Evolutionary conservation across 2,888 invertebrate species (phyloP).

Genomic region (Conops quadrifasciatus): DNA sequence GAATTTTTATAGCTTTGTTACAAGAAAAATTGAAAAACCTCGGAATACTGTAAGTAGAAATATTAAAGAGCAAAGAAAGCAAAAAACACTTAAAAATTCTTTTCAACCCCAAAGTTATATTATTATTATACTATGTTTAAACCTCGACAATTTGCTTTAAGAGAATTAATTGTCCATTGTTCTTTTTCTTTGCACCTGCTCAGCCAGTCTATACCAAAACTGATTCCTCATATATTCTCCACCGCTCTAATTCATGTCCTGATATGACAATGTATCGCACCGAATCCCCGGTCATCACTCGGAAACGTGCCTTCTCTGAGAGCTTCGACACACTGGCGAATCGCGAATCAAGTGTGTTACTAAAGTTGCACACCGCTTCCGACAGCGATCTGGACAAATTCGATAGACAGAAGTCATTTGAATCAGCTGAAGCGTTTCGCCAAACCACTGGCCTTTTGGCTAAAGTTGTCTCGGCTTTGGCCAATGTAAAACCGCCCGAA

Average conservation of each 20-base stretch:
- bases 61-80: constrained; percentile 24
- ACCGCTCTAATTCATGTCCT: constrained; percentile 75
- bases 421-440: constrained; percentile 73
- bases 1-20: constrained; percentile 53
- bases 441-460: constrained; percentile 80
- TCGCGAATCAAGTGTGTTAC: constrained; percentile 44
- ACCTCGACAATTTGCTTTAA: background rate
- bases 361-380: constrained; percentile 71
- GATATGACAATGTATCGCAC: constrained; percentile 74
- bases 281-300: constrained; percentile 66
- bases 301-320: constrained; percentile 74
- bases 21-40: constrained; percentile 49
- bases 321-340: constrained; percentile 66
- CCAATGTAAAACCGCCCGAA: constrained; percentile 68
- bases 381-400: constrained; percentile 82
- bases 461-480: constrained; percentile 80
- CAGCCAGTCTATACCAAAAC: constrained; percentile 81
- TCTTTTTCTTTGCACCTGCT: constrained; percentile 2
- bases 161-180: constrained; percentile 1
- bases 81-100: constrained; percentile 26
- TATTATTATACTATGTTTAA: no score
- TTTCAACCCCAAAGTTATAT: constrained; percentile 21
- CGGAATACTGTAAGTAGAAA: constrained; percentile 31
- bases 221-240: constrained; percentile 54
- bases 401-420: constrained; percentile 77